phyloP scores from a whole-genome alignment of 2,113 vertebrate genomes.

The Callocephalon fimbriatum region DNA sequence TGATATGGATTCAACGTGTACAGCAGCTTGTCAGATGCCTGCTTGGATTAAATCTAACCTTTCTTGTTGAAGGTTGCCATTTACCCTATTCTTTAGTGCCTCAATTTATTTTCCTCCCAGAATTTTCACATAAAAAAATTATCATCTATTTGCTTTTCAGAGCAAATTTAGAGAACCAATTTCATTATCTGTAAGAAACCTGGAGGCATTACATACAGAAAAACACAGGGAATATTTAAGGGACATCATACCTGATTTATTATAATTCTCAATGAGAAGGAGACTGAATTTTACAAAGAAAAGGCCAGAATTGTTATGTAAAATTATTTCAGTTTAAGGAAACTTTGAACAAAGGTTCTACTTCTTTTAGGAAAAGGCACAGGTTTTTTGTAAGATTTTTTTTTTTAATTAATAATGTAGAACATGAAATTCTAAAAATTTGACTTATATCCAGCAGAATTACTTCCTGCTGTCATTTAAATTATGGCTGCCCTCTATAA shows the following conservation, averaged over 20 bases:
- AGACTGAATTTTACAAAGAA: constrained; percentile 82
- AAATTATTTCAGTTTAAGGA: constrained; percentile 86
- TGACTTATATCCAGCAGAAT: constrained; percentile 99
- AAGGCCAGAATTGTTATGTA: constrained; percentile 83
- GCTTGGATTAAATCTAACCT: constrained; percentile 96
- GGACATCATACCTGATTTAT: constrained; percentile 78
- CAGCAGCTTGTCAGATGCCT: constrained; percentile 95
- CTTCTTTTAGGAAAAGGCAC: constrained; percentile 78
- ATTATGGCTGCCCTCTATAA: constrained; percentile 99
- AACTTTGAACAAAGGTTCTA: constrained; percentile 86
- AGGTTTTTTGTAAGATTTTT: constrained; percentile 75
- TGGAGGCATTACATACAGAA: constrained; percentile 78
- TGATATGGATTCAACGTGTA: constrained; percentile 91
- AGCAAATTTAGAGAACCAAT: constrained; percentile 81
- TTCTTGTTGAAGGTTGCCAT: constrained; percentile 95
- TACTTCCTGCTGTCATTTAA: constrained; percentile 99
- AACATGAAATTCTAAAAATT: constrained; percentile 99
- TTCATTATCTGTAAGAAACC: constrained; percentile 81
- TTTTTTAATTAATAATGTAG: constrained; percentile 89
- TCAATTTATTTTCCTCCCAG: constrained; percentile 87
- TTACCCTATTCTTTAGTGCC: constrained; percentile 93
- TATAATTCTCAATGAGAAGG: constrained; percentile 78
- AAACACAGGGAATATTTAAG: constrained; percentile 80
- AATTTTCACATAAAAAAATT: constrained; percentile 92
- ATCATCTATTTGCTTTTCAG: constrained; percentile 87